Percentiles rank a stretch among this genome's conserved stretches.
phyloP scores from a whole-genome alignment of 2,797 vertebrate species.

The Arnoldichthys spilopterus region DNA sequence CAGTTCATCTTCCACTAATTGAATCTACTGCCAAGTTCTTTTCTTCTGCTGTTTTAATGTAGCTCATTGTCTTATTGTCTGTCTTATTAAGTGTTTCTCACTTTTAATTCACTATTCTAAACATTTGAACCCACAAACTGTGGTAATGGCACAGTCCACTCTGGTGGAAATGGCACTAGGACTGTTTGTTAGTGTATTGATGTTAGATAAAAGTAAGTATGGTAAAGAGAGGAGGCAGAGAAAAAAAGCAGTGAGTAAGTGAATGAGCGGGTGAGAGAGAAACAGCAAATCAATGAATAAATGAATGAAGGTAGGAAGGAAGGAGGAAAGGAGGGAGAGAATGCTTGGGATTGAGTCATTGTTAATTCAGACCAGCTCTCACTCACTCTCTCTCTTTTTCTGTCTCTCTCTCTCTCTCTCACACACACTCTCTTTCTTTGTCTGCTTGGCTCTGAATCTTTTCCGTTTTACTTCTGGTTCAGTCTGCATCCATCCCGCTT shows the following conservation, averaged over 20 bases:
- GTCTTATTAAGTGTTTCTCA: too few species aligned
- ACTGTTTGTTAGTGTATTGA: not conserved
- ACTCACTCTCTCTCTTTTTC: constrained; percentile 19
- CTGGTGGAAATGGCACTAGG: too few species aligned
- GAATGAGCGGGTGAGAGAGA: not conserved
- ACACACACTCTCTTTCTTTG: not conserved
- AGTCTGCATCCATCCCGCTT: constrained; percentile 39
- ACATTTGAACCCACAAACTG: not conserved
- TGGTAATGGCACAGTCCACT: not conserved
- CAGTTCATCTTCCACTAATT: too few species aligned
- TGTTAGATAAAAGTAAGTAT: constrained; percentile 1
- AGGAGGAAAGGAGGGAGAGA: constrained; percentile 15
- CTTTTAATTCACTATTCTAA: too few species aligned
- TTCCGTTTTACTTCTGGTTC: constrained; percentile 19
- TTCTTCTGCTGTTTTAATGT: too few species aligned
- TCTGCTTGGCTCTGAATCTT: constrained; percentile 23
- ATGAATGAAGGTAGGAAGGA: not conserved
- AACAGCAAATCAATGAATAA: not conserved
- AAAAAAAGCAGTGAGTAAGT: not conserved
- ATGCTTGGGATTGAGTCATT: constrained; percentile 17
- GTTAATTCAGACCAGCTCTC: constrained; percentile 55
- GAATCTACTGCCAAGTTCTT: too few species aligned
- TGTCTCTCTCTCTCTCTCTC: not conserved
- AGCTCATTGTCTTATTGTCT: too few species aligned
- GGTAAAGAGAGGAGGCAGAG: not conserved